Evolutionary conservation across 2,888 invertebrate species (phyloP).

Genomic region (Apamea sordens): DNA sequence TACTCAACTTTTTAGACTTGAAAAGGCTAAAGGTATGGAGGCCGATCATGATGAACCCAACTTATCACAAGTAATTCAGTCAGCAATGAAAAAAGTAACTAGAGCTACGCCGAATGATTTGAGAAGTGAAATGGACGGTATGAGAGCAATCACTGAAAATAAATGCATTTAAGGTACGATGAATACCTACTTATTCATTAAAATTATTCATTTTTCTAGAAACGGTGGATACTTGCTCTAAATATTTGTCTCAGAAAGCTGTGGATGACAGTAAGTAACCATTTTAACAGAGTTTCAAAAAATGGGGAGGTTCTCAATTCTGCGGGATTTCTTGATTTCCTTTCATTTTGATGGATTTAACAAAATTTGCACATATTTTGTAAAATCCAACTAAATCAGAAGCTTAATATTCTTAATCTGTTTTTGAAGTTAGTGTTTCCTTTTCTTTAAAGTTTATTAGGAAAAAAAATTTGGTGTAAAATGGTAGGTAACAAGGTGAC

Average conservation of each 20-base stretch:
- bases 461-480: too few relatives aligned
- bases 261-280: conserved; percentile 79
- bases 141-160: neutral
- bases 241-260: conserved; percentile 81
- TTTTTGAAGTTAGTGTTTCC: too few relatives aligned
- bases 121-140: conserved; percentile 81
- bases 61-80: conserved; percentile 77
- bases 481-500: neutral
- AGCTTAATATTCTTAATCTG: neutral
- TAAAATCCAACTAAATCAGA: neutral
- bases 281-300: neutral
- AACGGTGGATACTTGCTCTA: conserved; percentile 77
- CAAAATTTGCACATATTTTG: neutral
- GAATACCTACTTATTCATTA: neutral
- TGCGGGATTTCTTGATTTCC: too few relatives aligned
- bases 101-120: conserved; percentile 71
- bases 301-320: too few relatives aligned
- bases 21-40: conserved; percentile 77
- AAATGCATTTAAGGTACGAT: neutral
- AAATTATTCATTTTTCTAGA: conserved; percentile 71
- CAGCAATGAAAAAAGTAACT: conserved; percentile 70
- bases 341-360: neutral
- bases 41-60: conserved; percentile 81
- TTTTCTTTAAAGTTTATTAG: neutral
- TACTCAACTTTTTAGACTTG: conserved; percentile 71